Evolutionary conservation across 2,797 vertebrate species (phyloP).

Genomic region (Erethizon dorsatum): DNA sequence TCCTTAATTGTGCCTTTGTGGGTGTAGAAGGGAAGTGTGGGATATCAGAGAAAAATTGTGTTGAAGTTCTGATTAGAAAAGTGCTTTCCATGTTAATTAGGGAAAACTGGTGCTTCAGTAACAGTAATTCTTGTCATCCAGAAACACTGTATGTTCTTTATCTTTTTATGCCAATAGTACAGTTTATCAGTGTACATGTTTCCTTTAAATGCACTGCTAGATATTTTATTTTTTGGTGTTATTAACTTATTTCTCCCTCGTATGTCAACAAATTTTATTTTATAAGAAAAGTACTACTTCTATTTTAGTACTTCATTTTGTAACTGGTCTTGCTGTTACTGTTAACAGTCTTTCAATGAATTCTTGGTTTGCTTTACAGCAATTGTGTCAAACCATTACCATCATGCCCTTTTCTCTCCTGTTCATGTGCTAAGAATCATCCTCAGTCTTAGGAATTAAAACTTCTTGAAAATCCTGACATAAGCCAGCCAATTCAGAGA

Average conservation of each 20-base stretch:
- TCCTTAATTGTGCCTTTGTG: not conserved
- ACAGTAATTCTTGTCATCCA: not conserved
- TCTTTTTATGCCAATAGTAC: not conserved
- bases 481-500: not conserved
- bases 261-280: not conserved
- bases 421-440: not conserved
- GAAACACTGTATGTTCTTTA: not conserved
- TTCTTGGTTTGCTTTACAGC: slow-evolving; percentile 14
- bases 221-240: not conserved
- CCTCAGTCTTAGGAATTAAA: not conserved
- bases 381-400: not conserved
- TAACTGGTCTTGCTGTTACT: not conserved
- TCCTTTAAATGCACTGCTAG: not conserved
- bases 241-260: not conserved
- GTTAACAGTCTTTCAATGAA: not conserved
- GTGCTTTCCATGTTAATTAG: not conserved
- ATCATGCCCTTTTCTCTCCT: not conserved
- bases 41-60: not conserved
- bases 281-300: not conserved
- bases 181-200: not conserved
- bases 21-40: not conserved
- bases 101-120: not conserved
- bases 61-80: not conserved
- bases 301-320: not conserved
- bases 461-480: not conserved